Conservation (phyloP, 2,797 vertebrate genomes). For the Morelia viridis region DNA sequence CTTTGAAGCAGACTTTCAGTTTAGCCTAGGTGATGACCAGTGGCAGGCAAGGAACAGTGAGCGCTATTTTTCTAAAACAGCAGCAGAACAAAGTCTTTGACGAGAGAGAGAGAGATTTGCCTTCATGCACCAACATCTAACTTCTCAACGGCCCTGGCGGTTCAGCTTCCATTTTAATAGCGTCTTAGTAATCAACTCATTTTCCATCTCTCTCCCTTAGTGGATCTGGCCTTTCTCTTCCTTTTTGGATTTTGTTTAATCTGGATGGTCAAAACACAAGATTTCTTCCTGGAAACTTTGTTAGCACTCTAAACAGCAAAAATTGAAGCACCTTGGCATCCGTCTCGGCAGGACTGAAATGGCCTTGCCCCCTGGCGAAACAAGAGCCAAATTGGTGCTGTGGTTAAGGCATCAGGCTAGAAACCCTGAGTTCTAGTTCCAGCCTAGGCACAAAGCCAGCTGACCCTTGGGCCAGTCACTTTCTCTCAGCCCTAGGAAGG, state of each 20-base stretch:
- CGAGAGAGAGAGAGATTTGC: neutral
- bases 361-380: neutral
- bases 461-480: neutral
- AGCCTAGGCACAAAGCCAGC: neutral
- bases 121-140: neutral
- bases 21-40: neutral
- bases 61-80: neutral
- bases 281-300: neutral
- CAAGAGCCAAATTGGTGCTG: neutral
- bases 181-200: fast-evolving
- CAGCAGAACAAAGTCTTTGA: neutral
- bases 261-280: too few relatives aligned
- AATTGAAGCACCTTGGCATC: neutral
- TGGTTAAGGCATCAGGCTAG: neutral
- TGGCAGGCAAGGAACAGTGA: fast-evolving
- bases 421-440: neutral
- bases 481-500: neutral
- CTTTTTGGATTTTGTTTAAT: neutral
- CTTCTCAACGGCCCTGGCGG: neutral
- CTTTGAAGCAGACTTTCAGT: neutral
- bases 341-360: neutral
- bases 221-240: neutral
- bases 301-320: neutral
- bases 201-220: neutral
- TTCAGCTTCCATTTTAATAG: neutral